These are phyloP conservation scores for Hydrotaea diabolus DNA, from an alignment of 2,888 invertebrate species.

Conservation along the genomic window DNA sequence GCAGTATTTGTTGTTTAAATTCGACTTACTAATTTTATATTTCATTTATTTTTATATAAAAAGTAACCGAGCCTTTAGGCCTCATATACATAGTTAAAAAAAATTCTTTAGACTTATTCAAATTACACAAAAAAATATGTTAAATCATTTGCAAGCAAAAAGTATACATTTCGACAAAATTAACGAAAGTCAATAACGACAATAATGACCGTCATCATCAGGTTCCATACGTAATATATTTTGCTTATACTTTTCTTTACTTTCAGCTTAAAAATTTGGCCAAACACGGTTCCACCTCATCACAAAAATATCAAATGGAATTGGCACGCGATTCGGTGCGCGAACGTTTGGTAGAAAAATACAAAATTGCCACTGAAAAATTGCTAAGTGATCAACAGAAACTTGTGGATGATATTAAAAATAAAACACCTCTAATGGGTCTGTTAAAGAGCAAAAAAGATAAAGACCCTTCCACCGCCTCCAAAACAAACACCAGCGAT, in stretches of 20 bases:
- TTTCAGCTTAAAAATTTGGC: conserved; percentile 73
- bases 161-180: no score
- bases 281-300: conserved; percentile 53
- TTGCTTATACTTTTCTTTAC: neutral
- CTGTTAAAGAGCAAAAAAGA: conserved; percentile 72
- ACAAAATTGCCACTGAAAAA: conserved; percentile 80
- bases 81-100: no score
- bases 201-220: no score
- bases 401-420: conserved; percentile 78
- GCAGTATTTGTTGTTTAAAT: no score
- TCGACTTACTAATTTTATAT: no score
- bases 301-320: conserved; percentile 63
- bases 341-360: conserved; percentile 79
- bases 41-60: no score
- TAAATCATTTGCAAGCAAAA: no score
- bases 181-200: no score
- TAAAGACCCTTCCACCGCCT: conserved; percentile 69
- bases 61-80: no score
- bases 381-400: conserved; percentile 77
- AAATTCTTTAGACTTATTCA: no score
- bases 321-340: conserved; percentile 68
- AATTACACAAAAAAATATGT: no score
- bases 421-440: conserved; percentile 76
- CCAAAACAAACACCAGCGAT: conserved; percentile 72
- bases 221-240: no score